These are phyloP conservation scores for Coenonympha arcania DNA, from an alignment of 2,888 invertebrate species.

Conservation along the genomic window DNA sequence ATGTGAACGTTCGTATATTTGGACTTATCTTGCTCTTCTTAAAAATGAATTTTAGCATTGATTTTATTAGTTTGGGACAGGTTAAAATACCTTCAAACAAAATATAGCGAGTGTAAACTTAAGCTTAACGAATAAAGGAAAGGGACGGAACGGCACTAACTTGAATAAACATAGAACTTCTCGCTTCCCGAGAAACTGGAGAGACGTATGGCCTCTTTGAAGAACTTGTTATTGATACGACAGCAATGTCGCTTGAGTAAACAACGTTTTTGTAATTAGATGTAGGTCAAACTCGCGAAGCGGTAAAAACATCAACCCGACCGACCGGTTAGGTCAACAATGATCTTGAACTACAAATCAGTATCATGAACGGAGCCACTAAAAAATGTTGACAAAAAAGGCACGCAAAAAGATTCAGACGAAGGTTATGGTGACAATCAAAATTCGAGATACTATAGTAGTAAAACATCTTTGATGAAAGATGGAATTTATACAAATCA, in stretches of 20 bases:
- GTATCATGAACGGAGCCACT: neutral
- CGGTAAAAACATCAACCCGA: neutral
- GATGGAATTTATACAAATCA: too few species aligned
- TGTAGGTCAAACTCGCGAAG: slow-evolving; percentile 10
- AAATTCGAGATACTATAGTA: neutral
- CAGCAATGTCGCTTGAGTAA: slow-evolving; percentile 30
- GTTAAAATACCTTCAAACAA: neutral
- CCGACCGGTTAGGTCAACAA: neutral
- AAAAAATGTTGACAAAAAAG: neutral
- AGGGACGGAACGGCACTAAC: slow-evolving; percentile 57
- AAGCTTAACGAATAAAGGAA: slow-evolving; percentile 36
- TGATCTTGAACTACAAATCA: slow-evolving; percentile 10
- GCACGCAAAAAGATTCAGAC: neutral
- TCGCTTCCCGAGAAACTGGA: slow-evolving; percentile 56
- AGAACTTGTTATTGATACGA: slow-evolving; percentile 41
- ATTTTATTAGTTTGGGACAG: neutral
- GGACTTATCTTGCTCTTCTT: too few species aligned
- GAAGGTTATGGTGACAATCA: neutral
- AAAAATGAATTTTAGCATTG: too few species aligned
- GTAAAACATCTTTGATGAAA: too few species aligned
- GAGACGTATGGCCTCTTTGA: slow-evolving; percentile 51
- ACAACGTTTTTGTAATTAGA: slow-evolving; percentile 17
- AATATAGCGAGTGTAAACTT: neutral
- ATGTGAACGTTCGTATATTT: too few species aligned
- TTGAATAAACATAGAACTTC: slow-evolving; percentile 53